Evolutionary conservation across 2,888 invertebrate species (phyloP), one percentile per base, ranked within the genome.

Genomic region (Syrista parreyssii): DNA sequence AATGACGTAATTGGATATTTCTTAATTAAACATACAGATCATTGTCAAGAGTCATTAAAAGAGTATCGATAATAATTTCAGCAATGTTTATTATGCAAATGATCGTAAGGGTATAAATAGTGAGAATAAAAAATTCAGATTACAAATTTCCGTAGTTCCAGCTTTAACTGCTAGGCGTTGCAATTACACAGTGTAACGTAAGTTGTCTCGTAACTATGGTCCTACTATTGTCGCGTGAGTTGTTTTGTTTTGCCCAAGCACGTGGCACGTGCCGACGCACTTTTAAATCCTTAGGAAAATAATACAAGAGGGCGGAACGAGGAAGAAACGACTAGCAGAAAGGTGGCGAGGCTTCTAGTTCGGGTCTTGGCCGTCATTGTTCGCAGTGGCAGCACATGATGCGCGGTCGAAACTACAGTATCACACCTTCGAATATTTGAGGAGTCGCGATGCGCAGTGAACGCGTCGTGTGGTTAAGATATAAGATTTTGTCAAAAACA

Each of bases 311-410:
- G 55, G 23, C 2, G 23, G 23, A 23, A 23, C 9, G 23, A 55
- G 55, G 9, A 55, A 55, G 23, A 55, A 55, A 55, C 55, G 55
- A 55, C 55, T 23, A 23, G 23, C 9, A 55, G 9, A 9, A 55
- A 23, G 9, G 55, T 9, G 55, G 23, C 23, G 9, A 23, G 23
- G 2, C 55, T 23, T 23, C 23, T 55, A 85, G 81, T 86, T 88
- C 87, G 85, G 86, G 84, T 87, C 85, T 84, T 82, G 82, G 79
- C 87, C 88, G 81, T 23, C 81, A 73, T 72, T 75, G 80, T 82
- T 82, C 84, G 78, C 77, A 77, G 84, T 75, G 88, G 88, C 88
- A 87, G 86, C 88, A 87, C 84, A 23, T 55, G 9, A 9, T 3
- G 55, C 23, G 55, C 55, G 55, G 55, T 55, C 55, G 55, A 55